Evolutionary conservation across 2,888 invertebrate genomes (phyloP).

Genomic region (Galerucella pusilla): DNA sequence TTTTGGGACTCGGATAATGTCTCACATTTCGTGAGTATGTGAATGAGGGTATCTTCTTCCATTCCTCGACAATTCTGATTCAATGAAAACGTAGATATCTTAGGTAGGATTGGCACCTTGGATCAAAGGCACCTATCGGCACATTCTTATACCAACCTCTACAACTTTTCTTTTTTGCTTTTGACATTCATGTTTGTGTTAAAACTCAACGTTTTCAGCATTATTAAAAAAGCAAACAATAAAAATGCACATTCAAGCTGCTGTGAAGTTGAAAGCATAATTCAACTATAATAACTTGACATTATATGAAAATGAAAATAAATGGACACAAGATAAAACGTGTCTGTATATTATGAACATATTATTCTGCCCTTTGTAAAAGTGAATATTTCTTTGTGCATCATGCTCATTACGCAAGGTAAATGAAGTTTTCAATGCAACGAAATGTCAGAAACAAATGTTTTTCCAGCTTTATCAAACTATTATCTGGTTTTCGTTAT

Average conservation of each 20-base stretch:
- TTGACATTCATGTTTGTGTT: no score
- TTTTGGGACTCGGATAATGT: no score
- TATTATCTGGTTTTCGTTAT: conserved; percentile 28
- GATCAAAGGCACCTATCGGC: no score
- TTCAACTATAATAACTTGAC: neutral
- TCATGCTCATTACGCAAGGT: neutral
- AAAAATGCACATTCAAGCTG: neutral
- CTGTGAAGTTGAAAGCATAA: neutral
- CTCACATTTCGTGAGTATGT: no score
- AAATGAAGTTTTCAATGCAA: conserved; percentile 5
- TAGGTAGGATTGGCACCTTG: no score
- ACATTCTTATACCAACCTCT: no score
- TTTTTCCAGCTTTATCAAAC: conserved; percentile 22
- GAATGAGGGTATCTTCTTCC: no score
- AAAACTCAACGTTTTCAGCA: no score
- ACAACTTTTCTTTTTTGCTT: no score
- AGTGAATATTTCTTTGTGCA: neutral
- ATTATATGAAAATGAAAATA: neutral
- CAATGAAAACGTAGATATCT: no score
- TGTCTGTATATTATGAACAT: neutral
- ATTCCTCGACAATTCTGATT: no score
- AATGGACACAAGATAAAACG: neutral
- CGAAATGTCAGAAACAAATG: conserved; percentile 23
- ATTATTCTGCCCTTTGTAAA: neutral
- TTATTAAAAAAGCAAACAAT: neutral